A percentile compares a stretch with the other conserved stretches of the same genome.
phyloP scores from a whole-genome alignment of 2,797 vertebrate genomes.

The Limosa lapponica region DNA sequence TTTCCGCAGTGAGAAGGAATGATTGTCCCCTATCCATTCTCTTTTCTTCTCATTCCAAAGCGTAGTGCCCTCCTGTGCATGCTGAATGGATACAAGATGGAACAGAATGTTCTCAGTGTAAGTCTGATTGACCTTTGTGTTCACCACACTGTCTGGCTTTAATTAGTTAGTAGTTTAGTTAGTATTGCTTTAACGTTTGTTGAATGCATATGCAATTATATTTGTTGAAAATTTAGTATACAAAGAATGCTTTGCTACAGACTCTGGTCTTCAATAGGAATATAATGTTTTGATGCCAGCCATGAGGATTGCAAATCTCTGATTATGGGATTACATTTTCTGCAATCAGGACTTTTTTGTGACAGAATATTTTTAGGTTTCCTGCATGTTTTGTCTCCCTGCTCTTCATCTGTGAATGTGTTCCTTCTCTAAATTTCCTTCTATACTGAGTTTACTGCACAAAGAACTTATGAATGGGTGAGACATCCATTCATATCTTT shows the following conservation, averaged over 20 bases:
- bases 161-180: constrained; percentile 20
- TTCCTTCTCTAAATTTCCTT: constrained; percentile 23
- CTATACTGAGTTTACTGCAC: constrained; percentile 19
- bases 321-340: constrained; percentile 56
- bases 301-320: neutral
- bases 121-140: constrained; percentile 34
- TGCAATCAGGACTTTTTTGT: constrained; percentile 28
- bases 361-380: constrained; percentile 46
- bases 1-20: neutral
- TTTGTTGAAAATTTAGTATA: constrained; percentile 6
- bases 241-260: neutral
- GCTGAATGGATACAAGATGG: neutral
- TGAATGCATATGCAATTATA: constrained; percentile 29
- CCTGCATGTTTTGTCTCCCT: constrained; percentile 12
- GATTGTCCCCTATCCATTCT: neutral
- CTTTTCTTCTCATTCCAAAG: neutral
- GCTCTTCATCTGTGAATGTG: constrained; percentile 15
- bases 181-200: constrained; percentile 38
- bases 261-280: neutral
- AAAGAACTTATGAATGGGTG: constrained; percentile 49
- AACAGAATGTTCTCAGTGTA: neutral
- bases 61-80: neutral
- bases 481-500: constrained; percentile 61
- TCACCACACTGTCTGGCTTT: neutral
- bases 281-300: neutral